Base-by-base conservation (phyloP, 2,113 vertebrate genomes). In the Grus americana region DNA sequence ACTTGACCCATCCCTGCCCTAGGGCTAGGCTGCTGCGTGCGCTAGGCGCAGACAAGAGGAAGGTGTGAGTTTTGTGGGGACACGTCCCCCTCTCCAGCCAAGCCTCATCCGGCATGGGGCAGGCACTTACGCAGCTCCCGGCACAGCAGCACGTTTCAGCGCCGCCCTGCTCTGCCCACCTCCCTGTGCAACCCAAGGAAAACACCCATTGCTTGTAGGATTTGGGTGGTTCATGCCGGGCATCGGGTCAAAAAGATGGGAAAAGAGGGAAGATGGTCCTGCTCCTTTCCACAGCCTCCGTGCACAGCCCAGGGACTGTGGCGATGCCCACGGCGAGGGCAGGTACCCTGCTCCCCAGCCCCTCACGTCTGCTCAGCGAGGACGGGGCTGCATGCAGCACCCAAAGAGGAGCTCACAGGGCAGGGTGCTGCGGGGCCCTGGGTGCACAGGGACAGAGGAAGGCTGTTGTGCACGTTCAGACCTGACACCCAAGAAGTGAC, bases 31-130 rank as follows among this genome's bases (percentile, higher is more conserved):
- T 44, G 73, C 78, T 47, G 44, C 3, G 0, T 11, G 10, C 3
- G 9, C 59, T 54, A 49, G 4, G 42, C 47, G 6, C 12, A 0
- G 23, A 13, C 65, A 19, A 13, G 44, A 71, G 86, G 34, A 82
- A 16, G 15, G 9, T 2, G 9, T 0, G 20, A 32, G 59, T 26
- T 84, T 24, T 44, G 66, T 6, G 49, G 52, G 80, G 73, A 81
- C 65, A 63, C 1, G 0, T 79, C 34, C 68, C 67, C n/a, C 14
- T 22, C 21, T 21, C 12, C 5, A 5, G 84, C 61, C 34, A 4
- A 70, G 58, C 47, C 88, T 16, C 0, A 0, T 40, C 76, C 59
- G 5, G 17, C 10, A 1, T 0, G 0, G 73, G 42, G 55, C 36
- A 38, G 62, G 46, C 6, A 1, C 15, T 52, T 2, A 11, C 3